Base-by-base conservation (phyloP, 2,113 vertebrate genomes). In the Mionectes macconnelli region DNA sequence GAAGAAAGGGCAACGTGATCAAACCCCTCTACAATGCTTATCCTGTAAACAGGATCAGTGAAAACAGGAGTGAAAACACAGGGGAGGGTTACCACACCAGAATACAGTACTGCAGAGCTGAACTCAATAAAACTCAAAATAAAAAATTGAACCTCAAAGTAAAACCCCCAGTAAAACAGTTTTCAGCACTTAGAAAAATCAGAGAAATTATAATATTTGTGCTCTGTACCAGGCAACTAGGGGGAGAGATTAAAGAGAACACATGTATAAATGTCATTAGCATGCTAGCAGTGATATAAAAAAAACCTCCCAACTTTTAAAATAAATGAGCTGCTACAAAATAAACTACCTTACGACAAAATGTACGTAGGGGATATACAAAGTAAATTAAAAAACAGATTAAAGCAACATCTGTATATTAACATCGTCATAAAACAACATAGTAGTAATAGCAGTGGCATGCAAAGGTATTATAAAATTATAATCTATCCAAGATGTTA, bases 371-470 rank as follows among this genome's bases (percentile, higher is more conserved):
- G 98, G 97, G 98, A 98, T 94, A 97, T 96, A 96, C 53, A 86
- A 97, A 98, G 97, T 97, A 97, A 98, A 98, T 98, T 98, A 95
- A 97, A 97, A 98, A 98, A 94, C 84, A 98, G 97, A 98, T 98
- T 98, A 98, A 97, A 91, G 86, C 89, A 97, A 98, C 98, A 98
- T 98, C 98, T 98, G 97, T 97, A 97, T 98, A 98, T 98, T 98
- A 98, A 96, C 95, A 97, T 77, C 17, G 8, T 96, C 97, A 94
- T 98, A 98, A 98, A 98, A 90, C 87, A 93, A 80, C 97, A 94
- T 82, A 91, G 86, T 94, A 96, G 87, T 97, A 97, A 98, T 97
- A 93, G 97, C 84, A 93, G 92, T 92, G 96, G 96, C 72, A 57
- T 96, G 95, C 78, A 95, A 96, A 97, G 95, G 96, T 98, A 96